Evolutionary conservation across 2,113 vertebrate genomes (phyloP).

Genomic region (Melospiza melodia): DNA sequence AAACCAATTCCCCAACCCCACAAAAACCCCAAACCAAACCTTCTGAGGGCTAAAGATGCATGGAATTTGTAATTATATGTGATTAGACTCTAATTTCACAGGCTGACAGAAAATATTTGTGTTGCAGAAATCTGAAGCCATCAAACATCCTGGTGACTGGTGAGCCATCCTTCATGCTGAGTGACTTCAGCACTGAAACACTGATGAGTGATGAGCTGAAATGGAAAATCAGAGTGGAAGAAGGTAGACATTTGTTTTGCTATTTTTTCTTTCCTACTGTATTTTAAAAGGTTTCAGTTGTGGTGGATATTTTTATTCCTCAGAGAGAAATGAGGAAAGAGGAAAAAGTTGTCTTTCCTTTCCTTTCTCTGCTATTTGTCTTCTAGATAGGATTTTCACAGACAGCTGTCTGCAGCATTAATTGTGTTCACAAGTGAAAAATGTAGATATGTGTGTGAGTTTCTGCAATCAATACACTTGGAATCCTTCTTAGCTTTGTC

Average conservation of each 20-base stretch:
- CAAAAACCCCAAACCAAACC: not conserved
- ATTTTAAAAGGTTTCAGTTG: not conserved
- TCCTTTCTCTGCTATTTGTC: not conserved
- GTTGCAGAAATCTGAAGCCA: conserved; percentile 82
- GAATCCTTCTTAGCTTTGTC: not conserved
- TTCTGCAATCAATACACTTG: not conserved
- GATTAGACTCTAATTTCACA: not conserved
- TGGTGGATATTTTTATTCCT: not conserved
- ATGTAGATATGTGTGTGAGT: not conserved
- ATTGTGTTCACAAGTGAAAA: not conserved
- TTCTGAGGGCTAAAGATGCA: not conserved
- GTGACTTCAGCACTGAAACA: conserved; percentile 69
- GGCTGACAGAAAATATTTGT: not conserved
- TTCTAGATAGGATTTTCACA: not conserved
- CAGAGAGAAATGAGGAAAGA: not conserved
- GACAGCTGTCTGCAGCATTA: not conserved
- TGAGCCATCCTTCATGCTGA: conserved; percentile 65
- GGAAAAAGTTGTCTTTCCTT: not conserved
- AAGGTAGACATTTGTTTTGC: conserved; percentile 51
- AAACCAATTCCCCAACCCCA: rapidly evolving
- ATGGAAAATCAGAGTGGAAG: conserved; percentile 72
- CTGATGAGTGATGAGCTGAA: conserved; percentile 74
- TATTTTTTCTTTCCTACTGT: not conserved
- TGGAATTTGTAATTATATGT: not conserved
- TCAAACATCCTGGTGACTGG: conserved; percentile 75